Percentiles rank a stretch among this genome's conserved stretches.
Evolutionary conservation across 2,113 vertebrate species (phyloP).

Genomic region (Pogonocichla stellata): DNA sequence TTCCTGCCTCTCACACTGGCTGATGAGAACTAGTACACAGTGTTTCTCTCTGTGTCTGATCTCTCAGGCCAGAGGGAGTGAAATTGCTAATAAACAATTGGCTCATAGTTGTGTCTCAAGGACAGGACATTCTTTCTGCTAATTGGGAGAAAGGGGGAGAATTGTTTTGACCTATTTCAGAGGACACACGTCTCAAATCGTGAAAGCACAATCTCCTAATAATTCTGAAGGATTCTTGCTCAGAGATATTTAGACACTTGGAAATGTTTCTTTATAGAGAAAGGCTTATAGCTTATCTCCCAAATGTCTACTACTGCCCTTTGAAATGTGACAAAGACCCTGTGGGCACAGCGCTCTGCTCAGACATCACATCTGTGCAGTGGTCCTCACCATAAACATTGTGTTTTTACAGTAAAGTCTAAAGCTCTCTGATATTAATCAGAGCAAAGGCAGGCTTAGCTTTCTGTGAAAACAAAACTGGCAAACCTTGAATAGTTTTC

Average conservation of each 20-base stretch:
- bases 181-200: rapidly evolving
- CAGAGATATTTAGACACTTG: not conserved
- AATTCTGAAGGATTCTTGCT: not conserved
- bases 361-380: rapidly evolving
- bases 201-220: not conserved
- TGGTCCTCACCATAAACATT: not conserved
- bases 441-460: not conserved
- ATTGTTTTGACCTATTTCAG: not conserved
- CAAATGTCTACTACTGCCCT: not conserved
- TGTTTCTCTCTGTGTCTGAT: not conserved
- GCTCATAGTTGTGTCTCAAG: not conserved
- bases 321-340: not conserved
- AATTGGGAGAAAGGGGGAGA: not conserved
- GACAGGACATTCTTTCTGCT: slow-evolving; percentile 17
- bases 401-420: not conserved
- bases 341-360: not conserved
- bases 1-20: not conserved
- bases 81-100: not conserved
- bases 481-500: not conserved
- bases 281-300: not conserved
- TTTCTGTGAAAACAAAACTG: not conserved
- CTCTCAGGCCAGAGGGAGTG: not conserved
- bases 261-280: not conserved
- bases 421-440: not conserved
- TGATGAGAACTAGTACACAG: not conserved